phyloP scores from a whole-genome alignment of 2,888 invertebrate species.

The Drosophila pegasa region DNA sequence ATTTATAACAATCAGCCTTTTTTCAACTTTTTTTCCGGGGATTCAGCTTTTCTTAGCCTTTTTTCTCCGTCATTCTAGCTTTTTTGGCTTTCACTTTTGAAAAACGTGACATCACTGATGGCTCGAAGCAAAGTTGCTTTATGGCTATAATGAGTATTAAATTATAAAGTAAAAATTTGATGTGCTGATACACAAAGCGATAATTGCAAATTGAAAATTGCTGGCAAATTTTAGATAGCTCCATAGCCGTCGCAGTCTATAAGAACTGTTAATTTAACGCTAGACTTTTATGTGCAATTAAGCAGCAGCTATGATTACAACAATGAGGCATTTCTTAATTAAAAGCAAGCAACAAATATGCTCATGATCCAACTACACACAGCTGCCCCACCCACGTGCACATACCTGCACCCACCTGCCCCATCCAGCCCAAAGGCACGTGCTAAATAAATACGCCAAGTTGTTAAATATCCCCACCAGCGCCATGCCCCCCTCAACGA shows the following conservation, averaged over 20 bases:
- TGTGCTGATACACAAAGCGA: slow-evolving; percentile 28
- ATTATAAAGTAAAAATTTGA: slow-evolving; percentile 14
- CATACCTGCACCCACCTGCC: neutral
- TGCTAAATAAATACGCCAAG: slow-evolving; percentile 73
- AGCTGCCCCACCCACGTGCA: neutral
- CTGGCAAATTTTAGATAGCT: slow-evolving; percentile 15
- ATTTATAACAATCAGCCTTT: too few relatives aligned
- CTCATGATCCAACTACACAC: slow-evolving; percentile 7
- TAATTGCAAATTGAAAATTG: slow-evolving; percentile 54
- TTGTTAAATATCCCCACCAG: slow-evolving; percentile 54
- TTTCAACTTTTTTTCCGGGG: too few relatives aligned
- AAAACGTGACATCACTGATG: too few relatives aligned
- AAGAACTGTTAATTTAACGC: slow-evolving; percentile 49
- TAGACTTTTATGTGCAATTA: slow-evolving; percentile 57
- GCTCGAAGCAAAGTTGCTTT: neutral
- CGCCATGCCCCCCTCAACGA: slow-evolving; percentile 11
- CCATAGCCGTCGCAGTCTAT: neutral
- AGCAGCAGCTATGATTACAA: slow-evolving; percentile 61
- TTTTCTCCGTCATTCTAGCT: too few relatives aligned
- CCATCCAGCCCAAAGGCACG: slow-evolving; percentile 47
- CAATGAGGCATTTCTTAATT: slow-evolving; percentile 75
- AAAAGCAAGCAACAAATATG: slow-evolving; percentile 71
- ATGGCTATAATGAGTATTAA: slow-evolving; percentile 10
- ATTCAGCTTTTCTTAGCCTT: too few relatives aligned
- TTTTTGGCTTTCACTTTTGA: too few relatives aligned